Base-by-base conservation (phyloP, 2,113 vertebrate species). In the Paedocypris sp. region DNA sequence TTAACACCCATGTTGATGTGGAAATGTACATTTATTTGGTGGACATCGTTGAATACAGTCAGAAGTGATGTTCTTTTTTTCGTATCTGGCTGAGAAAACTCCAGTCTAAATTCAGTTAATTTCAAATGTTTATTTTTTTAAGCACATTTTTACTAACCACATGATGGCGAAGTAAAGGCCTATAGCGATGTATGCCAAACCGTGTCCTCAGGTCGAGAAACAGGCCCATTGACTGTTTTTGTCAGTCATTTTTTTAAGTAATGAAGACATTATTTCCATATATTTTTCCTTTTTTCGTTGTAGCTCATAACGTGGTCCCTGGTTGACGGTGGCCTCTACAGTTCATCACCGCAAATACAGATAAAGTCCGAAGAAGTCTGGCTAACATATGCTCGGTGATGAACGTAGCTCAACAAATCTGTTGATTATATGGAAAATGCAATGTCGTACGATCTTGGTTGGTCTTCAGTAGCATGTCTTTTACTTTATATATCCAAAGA, bases 171-270 rank as follows among this genome's bases (percentile, higher is more conserved):
- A 41, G n/a, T n/a, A 23, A 52, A 22, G 10, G 20, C 2, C 36
- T 16, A 38, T 23, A 36, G 13, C 10, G 53, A 42, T 42, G 41
- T 31, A 57, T 6, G 47, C 42, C 18, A 43, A 23, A 23, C n/a
- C 15, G 7, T 7, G 50, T 38, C 41, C 65, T 71, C 69, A 71
- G 60, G 69, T 53, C 57, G 48, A 64, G 46, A 64, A 45, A 60
- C 48, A 64, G 60, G 64, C 38, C 43, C 33, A 25, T 13, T 39
- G 63, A 71, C 60, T 62, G 66, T 62, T 67, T 63, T 3, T 36
- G 45, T 43, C 31, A 52, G 41, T 47, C n/a, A n/a, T n/a, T n/a
- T n/a, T n/a, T n/a, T n/a, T n/a, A n/a, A n/a, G n/a, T n/a, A n/a
- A n/a, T n/a, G n/a, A n/a, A n/a, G n/a, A n/a, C n/a, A n/a, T n/a